Percentiles rank a stretch among this genome's conserved stretches.
Conservation (phyloP, 92 coral and sea anemone genomes). For the Siderastrea siderea region DNA sequence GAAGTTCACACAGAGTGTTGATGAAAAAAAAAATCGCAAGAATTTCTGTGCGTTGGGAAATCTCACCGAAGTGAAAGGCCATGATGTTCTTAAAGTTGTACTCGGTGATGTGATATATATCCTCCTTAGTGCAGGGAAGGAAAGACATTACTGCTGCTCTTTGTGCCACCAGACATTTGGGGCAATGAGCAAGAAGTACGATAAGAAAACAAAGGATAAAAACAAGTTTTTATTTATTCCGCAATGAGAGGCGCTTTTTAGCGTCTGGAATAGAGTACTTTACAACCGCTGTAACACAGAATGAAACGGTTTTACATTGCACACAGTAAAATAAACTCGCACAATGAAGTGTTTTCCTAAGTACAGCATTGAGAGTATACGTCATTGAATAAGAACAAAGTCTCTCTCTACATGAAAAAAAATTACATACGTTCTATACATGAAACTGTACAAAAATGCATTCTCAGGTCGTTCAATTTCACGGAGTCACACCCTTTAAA, state of each 20-base stretch:
- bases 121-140: too few species aligned
- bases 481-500: conserved; percentile 90
- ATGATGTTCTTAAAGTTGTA: too few species aligned
- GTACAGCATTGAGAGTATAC: background rate
- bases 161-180: too few species aligned
- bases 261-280: background rate
- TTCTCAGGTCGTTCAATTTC: background rate
- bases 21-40: too few species aligned
- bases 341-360: background rate
- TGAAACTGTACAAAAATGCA: background rate
- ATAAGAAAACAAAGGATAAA: background rate
- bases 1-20: too few species aligned
- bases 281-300: background rate
- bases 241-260: background rate
- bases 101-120: too few species aligned
- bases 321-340: too few species aligned
- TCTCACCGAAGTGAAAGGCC: too few species aligned
- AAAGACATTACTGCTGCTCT: too few species aligned
- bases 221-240: background rate
- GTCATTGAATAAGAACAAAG: background rate
- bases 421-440: background rate
- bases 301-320: too few species aligned
- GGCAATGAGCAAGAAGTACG: background rate
- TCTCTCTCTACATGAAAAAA: background rate
- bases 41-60: too few species aligned